phyloP scores from a whole-genome alignment of 2,113 vertebrate species.

The Caranx melampygus region DNA sequence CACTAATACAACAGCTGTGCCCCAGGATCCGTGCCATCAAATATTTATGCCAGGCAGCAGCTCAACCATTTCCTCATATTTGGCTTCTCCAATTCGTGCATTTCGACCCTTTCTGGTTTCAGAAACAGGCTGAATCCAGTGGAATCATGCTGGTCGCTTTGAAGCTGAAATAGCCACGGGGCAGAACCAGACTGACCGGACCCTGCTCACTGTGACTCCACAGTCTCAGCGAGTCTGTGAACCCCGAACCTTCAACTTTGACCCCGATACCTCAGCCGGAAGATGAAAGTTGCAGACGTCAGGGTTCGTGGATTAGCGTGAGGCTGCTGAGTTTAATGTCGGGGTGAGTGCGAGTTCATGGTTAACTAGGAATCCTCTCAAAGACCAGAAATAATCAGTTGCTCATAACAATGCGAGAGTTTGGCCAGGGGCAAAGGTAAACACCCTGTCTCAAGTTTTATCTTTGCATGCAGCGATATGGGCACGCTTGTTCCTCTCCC shows the following conservation, averaged over 20 bases:
- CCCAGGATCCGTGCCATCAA: conserved; percentile 18
- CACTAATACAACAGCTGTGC: conserved; percentile 25
- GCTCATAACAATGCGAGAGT: conserved; percentile 33
- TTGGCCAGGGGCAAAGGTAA: conserved; percentile 39
- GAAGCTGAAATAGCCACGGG: conserved; percentile 69
- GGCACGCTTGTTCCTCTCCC: conserved; percentile 2
- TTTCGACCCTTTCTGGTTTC: conserved; percentile 44
- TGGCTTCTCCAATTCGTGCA: conserved; percentile 52
- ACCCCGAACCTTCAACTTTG: conserved; percentile 55
- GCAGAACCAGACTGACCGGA: conserved; percentile 60
- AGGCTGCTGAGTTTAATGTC: conserved; percentile 31
- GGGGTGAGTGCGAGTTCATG: conserved; percentile 20
- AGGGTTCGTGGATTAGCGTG: conserved; percentile 7
- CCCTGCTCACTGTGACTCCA: conserved; percentile 60
- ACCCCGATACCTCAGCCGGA: conserved; percentile 20
- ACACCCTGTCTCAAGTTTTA: conserved; percentile 50
- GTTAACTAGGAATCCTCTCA: conserved; percentile 37
- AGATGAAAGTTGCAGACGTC: conserved; percentile 25
- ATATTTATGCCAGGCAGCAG: conserved; percentile 46
- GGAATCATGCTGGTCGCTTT: conserved; percentile 73
- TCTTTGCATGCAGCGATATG: conserved; percentile 36
- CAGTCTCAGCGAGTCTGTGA: conserved; percentile 44
- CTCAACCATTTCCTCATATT: conserved; percentile 65
- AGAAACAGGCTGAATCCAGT: conserved; percentile 70
- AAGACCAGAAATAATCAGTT: conserved; percentile 56